Evolutionary conservation across 2,888 invertebrate genomes (phyloP).

Genomic region (Monoplex corrugatus): DNA sequence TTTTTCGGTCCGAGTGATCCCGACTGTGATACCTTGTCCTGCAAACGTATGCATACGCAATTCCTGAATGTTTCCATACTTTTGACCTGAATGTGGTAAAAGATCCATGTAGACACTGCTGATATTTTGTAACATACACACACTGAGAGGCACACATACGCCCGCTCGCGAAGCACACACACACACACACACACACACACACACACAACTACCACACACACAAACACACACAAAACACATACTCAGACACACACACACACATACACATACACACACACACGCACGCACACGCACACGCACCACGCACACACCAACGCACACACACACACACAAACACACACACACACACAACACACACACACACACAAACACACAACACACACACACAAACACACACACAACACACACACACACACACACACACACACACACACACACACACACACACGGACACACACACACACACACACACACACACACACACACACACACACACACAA

Average conservation of each 20-base stretch:
- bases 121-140: too few relatives aligned
- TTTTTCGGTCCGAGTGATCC: too few relatives aligned
- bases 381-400: not conserved
- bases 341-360: not conserved
- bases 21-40: too few relatives aligned
- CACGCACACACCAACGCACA: not conserved
- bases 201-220: not conserved
- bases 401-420: too few relatives aligned
- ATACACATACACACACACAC: not conserved
- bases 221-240: not conserved
- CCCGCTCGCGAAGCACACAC: too few relatives aligned
- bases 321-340: too few relatives aligned
- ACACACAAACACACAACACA: not conserved
- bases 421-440: not conserved
- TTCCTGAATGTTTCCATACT: too few relatives aligned
- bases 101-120: too few relatives aligned
- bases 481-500: not conserved
- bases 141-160: too few relatives aligned
- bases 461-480: not conserved
- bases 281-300: not conserved
- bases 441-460: too few relatives aligned
- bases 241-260: not conserved
- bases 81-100: too few relatives aligned
- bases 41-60: too few relatives aligned
- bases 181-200: not conserved